Base-by-base conservation (phyloP, 2,888 invertebrate species). In the Volucella zonaria region DNA sequence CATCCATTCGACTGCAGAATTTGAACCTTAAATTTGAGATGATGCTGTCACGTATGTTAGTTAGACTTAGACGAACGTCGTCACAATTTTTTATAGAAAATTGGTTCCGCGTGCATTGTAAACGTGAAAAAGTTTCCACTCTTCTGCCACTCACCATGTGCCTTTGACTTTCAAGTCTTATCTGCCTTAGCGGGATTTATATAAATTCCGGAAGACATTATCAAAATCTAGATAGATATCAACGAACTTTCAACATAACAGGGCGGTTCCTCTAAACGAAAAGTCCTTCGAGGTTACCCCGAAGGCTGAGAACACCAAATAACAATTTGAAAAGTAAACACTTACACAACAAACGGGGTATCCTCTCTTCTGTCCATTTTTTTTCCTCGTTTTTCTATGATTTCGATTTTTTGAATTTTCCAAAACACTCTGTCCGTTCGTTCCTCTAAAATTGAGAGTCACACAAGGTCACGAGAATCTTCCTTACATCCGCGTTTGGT, bases 301-400 rank as follows among this genome's bases (percentile, higher is more conserved):
- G 31, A 12, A 56, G n/a, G 31, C 4, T 10, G n/a, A 12, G n/a
- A 11, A 14, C 10, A 8, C 6, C 12, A 8, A 40, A 40, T 42
- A 42, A 49, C 42, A 45, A 56, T 38, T 38, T 14, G 1, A 23
- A 47, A 47, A 42, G n/a, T 14, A 18, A 8, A 15, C 31, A 58
- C 82, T 82, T 79, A 82, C 82, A 52, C 67, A 52, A 74, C 52
- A 64, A 82, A 74, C 23, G 82, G 82, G 15, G 58, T 67, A 1
- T 42, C 62, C 45, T 82, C 82, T 56, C 38, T 67, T 8, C 47
- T 73, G 23, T 38, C 73, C 79, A 79, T 82, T 14, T 56, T 59
- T 18, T 12, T 61, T 52, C 8, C 18, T 52, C 3, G 45, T 15
- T 15, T 47, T 14, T 9, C n/a, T 12, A 10, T 10, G 12, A 43